Percentiles rank a stretch among this genome's conserved stretches.
Evolutionary conservation across 2,113 vertebrate species (phyloP).

Genomic region (Sclerurus mexicanus): DNA sequence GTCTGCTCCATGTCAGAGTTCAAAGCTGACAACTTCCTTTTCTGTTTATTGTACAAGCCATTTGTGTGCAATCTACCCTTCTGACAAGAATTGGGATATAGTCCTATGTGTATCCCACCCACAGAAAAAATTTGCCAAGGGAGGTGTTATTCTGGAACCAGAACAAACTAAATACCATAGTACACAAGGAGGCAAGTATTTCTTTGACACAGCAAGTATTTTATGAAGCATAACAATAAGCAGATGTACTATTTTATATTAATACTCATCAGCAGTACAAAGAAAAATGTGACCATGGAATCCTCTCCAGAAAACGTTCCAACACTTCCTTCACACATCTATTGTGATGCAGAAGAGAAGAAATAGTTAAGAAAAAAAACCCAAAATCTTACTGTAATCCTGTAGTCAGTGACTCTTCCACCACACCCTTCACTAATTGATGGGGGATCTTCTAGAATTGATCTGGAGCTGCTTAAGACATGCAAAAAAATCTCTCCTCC

Average conservation of each 20-base stretch:
- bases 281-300: not conserved
- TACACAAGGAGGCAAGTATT: not conserved
- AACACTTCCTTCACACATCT: not conserved
- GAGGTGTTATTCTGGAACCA: not conserved
- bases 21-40: not conserved
- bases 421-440: constrained; percentile 98
- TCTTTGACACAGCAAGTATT: not conserved
- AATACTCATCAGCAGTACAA: not conserved
- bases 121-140: not conserved
- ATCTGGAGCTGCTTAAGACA: constrained; percentile 93
- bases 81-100: not conserved
- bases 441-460: constrained; percentile 95
- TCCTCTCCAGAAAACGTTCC: not conserved
- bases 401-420: constrained; percentile 96
- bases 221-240: not conserved
- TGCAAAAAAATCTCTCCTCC: constrained; percentile 98
- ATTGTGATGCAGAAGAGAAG: not conserved
- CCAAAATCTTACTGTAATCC: constrained; percentile 87
- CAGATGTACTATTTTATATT: not conserved
- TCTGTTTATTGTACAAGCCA: not conserved
- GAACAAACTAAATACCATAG: not conserved
- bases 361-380: not conserved
- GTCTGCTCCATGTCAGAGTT: not conserved
- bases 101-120: not conserved
- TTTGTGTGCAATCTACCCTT: not conserved